Evolutionary conservation across 2,888 invertebrate species (phyloP).

Genomic region (Dexiosoma caninum): DNA sequence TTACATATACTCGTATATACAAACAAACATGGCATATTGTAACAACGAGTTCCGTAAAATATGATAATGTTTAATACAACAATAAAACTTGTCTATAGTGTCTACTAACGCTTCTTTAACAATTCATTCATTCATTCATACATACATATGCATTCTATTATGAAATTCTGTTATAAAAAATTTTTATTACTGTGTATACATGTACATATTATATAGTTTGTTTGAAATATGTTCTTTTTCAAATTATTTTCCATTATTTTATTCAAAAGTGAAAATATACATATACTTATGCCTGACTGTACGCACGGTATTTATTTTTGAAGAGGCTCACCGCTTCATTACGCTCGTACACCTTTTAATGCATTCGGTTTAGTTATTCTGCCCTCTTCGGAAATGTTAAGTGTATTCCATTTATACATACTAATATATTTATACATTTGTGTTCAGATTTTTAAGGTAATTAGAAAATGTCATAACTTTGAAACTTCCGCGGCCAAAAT

Average conservation of each 20-base stretch:
- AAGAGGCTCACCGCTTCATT: conserved; percentile 31
- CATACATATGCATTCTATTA: neutral
- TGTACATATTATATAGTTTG: neutral
- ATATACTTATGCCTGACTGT: neutral
- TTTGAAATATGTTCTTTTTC: neutral
- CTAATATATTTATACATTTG: neutral
- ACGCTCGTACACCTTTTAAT: neutral
- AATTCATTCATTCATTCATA: neutral
- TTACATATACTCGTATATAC: too few species aligned
- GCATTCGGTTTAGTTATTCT: neutral
- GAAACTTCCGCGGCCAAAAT: too few species aligned
- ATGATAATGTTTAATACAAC: conserved; percentile 15
- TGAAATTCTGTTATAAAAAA: conserved; percentile 16
- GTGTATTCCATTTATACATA: neutral
- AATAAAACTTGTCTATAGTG: conserved; percentile 12
- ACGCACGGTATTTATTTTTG: conserved; percentile 1
- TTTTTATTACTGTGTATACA: conserved; percentile 21
- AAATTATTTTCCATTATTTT: neutral
- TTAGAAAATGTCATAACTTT: neutral
- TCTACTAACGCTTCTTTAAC: neutral
- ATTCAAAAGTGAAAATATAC: conserved; percentile 22
- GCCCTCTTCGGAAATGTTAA: too few species aligned
- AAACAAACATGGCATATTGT: too few species aligned
- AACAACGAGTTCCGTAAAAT: neutral
- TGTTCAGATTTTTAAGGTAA: neutral